phyloP scores from a whole-genome alignment of 2,797 vertebrate species.

The Mallotus villosus region DNA sequence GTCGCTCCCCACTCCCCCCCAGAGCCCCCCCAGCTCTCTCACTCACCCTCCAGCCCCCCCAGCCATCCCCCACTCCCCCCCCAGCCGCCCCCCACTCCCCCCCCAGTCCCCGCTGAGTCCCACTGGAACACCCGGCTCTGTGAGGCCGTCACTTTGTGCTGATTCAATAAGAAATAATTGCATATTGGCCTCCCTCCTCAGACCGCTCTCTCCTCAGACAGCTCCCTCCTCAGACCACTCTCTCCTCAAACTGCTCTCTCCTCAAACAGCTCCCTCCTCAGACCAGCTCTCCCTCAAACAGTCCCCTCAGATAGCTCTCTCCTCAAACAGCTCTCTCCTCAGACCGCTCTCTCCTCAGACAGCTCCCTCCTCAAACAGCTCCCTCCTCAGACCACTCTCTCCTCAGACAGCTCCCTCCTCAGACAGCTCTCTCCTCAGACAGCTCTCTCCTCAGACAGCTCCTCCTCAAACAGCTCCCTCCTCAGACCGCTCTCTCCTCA shows the following conservation, averaged over 20 bases:
- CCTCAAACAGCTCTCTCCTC: slow-evolving; percentile 54
- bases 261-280: slow-evolving; percentile 54
- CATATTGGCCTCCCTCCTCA: slow-evolving; percentile 59
- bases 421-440: slow-evolving; percentile 50
- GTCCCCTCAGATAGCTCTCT: slow-evolving; percentile 44
- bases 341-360: slow-evolving; percentile 40
- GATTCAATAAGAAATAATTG: slow-evolving; percentile 74
- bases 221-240: slow-evolving; percentile 46
- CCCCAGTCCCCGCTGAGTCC: slow-evolving; percentile 45
- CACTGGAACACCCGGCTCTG: slow-evolving; percentile 39
- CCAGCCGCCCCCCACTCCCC: too few species aligned
- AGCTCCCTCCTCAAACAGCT: too few species aligned
- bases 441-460: too few species aligned
- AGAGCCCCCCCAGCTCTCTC: too few species aligned
- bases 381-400: slow-evolving; percentile 46
- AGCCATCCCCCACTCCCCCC: slow-evolving; percentile 31
- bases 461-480: too few species aligned
- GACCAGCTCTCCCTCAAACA: slow-evolving; percentile 38
- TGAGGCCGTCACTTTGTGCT: slow-evolving; percentile 63
- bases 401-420: too few species aligned
- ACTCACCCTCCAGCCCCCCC: slow-evolving; percentile 52
- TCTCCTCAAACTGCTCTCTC: too few species aligned
- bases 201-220: slow-evolving; percentile 38
- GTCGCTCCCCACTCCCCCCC: too few species aligned
- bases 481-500: slow-evolving; percentile 50